Evolutionary conservation across 1,140 invertebrate genomes (phyloP).

Genomic region (Cydia pomonella): DNA sequence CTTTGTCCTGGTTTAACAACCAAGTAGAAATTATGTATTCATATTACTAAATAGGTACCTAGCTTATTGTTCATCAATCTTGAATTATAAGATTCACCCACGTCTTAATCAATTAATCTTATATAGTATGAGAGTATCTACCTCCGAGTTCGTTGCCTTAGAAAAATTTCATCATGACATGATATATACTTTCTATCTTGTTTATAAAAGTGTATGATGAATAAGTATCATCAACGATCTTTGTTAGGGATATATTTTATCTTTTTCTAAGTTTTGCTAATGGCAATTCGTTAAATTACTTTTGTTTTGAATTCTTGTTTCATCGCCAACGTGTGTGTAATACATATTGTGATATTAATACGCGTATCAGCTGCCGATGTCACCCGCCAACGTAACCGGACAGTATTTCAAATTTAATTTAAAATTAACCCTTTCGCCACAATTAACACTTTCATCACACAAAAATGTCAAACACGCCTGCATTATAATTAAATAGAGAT

Average conservation of each 20-base stretch:
- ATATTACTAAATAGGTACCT: neutral
- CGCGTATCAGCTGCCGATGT: constrained; percentile 2
- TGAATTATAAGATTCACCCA: constrained; percentile 2
- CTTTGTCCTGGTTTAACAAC: neutral
- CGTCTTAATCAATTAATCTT: neutral
- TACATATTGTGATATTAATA: neutral
- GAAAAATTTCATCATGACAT: neutral
- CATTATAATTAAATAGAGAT: too few relatives aligned
- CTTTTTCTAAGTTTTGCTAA: neutral
- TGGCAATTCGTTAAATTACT: neutral
- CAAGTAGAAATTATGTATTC: neutral
- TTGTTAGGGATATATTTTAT: neutral
- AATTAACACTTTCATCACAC: too few relatives aligned
- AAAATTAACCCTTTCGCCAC: too few relatives aligned
- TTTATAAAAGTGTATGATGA: neutral
- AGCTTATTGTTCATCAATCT: neutral
- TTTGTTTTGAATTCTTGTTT: constrained; percentile 4
- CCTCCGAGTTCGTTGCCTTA: constrained; percentile 2
- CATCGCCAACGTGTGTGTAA: neutral
- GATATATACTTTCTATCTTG: too few relatives aligned
- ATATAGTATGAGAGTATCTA: neutral
- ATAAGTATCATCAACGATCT: neutral
- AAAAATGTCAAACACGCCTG: too few relatives aligned
- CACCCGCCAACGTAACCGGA: neutral
- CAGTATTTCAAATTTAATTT: constrained; percentile 2